Conservation (phyloP, 2,888 invertebrate genomes). For the Neoaliturus tenellus region DNA sequence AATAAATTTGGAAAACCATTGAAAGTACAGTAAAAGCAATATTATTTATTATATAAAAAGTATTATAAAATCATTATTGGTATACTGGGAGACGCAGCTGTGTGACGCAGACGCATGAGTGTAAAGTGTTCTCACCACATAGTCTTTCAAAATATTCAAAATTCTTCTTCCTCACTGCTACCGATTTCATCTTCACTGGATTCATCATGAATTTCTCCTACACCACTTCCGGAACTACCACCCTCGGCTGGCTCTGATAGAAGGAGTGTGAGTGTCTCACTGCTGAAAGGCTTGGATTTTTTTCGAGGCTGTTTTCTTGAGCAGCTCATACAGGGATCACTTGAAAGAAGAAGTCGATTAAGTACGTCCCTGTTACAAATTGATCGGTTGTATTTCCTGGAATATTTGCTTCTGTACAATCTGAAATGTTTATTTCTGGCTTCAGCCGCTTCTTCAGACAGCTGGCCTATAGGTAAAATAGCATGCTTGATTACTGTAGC, state of each 20-base stretch:
- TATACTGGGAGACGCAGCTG: too few relatives aligned
- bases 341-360: slow-evolving; percentile 64
- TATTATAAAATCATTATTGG: too few relatives aligned
- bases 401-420: slow-evolving; percentile 61
- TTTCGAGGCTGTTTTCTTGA: background rate
- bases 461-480: slow-evolving; percentile 67
- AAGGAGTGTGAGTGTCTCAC: slow-evolving; percentile 50
- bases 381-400: slow-evolving; percentile 65
- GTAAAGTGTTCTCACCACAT: too few relatives aligned
- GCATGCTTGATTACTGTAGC: slow-evolving; percentile 65
- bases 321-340: slow-evolving; percentile 66
- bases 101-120: too few relatives aligned
- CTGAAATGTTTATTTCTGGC: slow-evolving; percentile 68
- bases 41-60: too few relatives aligned
- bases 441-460: slow-evolving; percentile 68
- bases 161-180: too few relatives aligned
- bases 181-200: too few relatives aligned
- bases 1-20: too few relatives aligned
- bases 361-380: slow-evolving; percentile 63
- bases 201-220: too few relatives aligned
- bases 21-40: too few relatives aligned
- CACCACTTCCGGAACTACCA: too few relatives aligned
- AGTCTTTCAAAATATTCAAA: too few relatives aligned
- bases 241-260: background rate
- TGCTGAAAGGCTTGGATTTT: slow-evolving; percentile 38